Percentiles rank a stretch among this genome's conserved stretches.
Conservation (phyloP, 2,797 vertebrate species). For the Sebastes oblongus region DNA sequence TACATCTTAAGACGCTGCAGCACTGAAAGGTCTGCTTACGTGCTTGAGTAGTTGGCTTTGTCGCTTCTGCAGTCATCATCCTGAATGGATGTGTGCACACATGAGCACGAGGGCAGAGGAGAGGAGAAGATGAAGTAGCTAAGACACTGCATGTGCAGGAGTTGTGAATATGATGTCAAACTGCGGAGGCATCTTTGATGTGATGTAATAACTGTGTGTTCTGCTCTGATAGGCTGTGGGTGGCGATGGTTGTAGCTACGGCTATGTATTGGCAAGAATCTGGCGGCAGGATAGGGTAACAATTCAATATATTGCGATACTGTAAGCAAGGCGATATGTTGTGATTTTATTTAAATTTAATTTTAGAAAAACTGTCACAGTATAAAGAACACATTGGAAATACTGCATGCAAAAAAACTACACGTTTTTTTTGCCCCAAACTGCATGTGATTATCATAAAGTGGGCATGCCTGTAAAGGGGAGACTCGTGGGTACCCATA, state of each 20-base stretch:
- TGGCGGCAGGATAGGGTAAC: too few species aligned
- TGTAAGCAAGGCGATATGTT: too few species aligned
- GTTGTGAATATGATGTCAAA: not conserved
- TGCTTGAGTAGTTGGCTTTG: not conserved
- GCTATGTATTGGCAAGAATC: too few species aligned
- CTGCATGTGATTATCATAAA: too few species aligned
- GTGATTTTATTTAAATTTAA: too few species aligned
- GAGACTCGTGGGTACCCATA: too few species aligned
- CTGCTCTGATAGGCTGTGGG: not conserved
- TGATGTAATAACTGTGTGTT: not conserved
- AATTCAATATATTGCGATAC: too few species aligned
- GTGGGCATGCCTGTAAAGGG: too few species aligned
- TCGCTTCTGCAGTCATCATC: not conserved
- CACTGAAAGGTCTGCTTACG: not conserved
- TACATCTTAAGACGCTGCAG: not conserved
- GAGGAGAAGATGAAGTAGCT: not conserved
- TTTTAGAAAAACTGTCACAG: too few species aligned
- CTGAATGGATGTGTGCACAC: conserved; percentile 3
- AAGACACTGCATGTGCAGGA: not conserved
- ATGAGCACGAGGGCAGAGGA: not conserved
- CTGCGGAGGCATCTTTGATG: not conserved
- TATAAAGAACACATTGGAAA: too few species aligned
- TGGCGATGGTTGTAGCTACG: not conserved
- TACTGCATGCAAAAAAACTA: too few species aligned
- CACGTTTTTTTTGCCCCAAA: too few species aligned